Percentiles rank a stretch among this genome's conserved stretches.
Evolutionary conservation across 2,113 vertebrate species (phyloP).

Genomic region (Coptodon rendalli): DNA sequence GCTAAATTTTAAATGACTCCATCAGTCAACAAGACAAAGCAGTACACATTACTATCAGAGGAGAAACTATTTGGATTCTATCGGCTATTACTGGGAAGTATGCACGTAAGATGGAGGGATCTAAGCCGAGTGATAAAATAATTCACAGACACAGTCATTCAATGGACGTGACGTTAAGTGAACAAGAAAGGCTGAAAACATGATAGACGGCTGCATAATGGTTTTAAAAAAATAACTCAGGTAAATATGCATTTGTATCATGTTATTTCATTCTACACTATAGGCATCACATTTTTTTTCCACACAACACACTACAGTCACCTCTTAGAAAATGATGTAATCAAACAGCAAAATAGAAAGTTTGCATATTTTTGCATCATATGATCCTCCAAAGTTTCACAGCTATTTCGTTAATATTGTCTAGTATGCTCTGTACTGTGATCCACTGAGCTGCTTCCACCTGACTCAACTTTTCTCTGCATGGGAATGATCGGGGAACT

Average conservation of each 20-base stretch:
- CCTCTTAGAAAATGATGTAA: conserved; percentile 73
- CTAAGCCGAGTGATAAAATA: conserved; percentile 36
- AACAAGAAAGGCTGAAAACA: conserved; percentile 43
- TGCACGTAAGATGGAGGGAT: conserved; percentile 25
- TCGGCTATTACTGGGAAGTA: conserved; percentile 24
- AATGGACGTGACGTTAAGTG: conserved; percentile 24
- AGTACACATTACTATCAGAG: conserved; percentile 38
- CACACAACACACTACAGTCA: conserved; percentile 65
- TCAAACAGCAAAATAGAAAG: conserved; percentile 75
- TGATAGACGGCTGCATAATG: conserved; percentile 58
- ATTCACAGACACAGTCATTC: conserved; percentile 40
- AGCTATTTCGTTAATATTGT: conserved; percentile 59
- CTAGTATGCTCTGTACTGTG: not conserved
- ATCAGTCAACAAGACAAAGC: conserved; percentile 43
- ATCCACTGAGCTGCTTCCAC: conserved; percentile 9
- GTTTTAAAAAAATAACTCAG: conserved; percentile 53
- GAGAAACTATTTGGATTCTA: conserved; percentile 39
- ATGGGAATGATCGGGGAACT: conserved; percentile 18
- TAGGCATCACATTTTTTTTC: conserved; percentile 55
- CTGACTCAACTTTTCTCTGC: conserved; percentile 2
- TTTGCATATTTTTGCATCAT: conserved; percentile 80
- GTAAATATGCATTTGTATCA: conserved; percentile 62
- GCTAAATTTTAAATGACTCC: conserved; percentile 28
- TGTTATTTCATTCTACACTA: conserved; percentile 63
- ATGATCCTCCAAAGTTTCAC: conserved; percentile 73